phyloP scores from a whole-genome alignment of 1,140 invertebrate genomes.

The Adoxophyes honmai region DNA sequence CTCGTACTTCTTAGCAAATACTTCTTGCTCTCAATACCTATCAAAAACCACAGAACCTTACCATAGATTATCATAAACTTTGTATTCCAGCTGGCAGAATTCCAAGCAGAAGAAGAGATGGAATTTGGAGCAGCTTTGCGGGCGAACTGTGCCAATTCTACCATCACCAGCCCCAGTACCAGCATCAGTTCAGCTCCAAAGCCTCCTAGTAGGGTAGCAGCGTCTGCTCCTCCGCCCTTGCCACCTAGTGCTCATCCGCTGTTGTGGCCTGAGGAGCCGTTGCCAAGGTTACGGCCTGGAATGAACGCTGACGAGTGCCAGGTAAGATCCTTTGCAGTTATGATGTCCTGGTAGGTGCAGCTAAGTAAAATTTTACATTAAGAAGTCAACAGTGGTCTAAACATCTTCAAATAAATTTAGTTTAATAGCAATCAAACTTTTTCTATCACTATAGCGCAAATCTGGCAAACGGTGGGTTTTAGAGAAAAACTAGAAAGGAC shows the following conservation, averaged over 20 bases:
- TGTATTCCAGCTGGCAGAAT: conserved; percentile 48
- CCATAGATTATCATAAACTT: too few species aligned
- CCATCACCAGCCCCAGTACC: conserved; percentile 1
- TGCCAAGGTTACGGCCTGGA: conserved; percentile 40
- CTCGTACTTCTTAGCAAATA: too few species aligned
- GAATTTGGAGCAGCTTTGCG: conserved; percentile 42
- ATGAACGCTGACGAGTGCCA: conserved; percentile 57
- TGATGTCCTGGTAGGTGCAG: too few species aligned
- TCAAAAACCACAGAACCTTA: too few species aligned
- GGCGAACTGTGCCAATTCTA: conserved; percentile 15
- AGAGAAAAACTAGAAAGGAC: too few species aligned
- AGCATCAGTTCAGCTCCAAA: conserved; percentile 18
- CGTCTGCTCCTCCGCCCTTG: conserved; percentile 44
- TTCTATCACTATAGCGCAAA: too few species aligned
- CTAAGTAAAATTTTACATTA: too few species aligned
- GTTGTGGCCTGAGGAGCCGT: conserved; percentile 52
- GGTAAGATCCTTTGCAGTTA: conserved; percentile 27
- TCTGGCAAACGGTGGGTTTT: too few species aligned
- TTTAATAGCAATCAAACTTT: too few species aligned
- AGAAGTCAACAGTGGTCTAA: too few species aligned
- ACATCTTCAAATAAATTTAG: too few species aligned
- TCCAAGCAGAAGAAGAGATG: conserved; percentile 61
- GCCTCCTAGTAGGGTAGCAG: conserved; percentile 36
- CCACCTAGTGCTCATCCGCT: conserved; percentile 46
- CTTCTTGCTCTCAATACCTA: too few species aligned